Base-by-base conservation (phyloP, 2,797 vertebrate genomes). In the Atherinosoma microstoma region DNA sequence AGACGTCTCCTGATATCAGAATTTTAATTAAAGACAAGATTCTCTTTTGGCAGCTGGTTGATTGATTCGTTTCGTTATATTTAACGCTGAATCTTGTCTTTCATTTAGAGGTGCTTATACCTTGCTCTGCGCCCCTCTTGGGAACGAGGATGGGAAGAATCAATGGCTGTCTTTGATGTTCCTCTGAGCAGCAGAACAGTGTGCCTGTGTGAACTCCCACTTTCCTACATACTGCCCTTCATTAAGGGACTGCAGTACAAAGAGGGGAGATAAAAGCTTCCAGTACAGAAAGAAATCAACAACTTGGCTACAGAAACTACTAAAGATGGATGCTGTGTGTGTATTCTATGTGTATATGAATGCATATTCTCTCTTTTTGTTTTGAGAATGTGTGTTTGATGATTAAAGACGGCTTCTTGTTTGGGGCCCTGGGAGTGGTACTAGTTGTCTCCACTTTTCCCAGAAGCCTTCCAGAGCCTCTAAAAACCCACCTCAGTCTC, bases 331-430 rank as follows among this genome's bases (percentile, higher is more conserved):
- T 87, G 78, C 30, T 67, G 58, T 70, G 72, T 78, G 40, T 51
- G 54, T 70, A 27, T 27, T 27, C 24, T 57, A 27, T 67, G 22
- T 53, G 60, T 77, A 18, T 34, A 15, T 68, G 30, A 76, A 66
- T 76, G 66, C 66, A 58, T 62, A 42, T 36, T 57, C 30, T 16
- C 47, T 64, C 4, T 30, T 38, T 68, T 80, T 6, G 1, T 74
- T 84, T 74, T 47, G 24, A 59, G 60, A 47, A 53, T 67, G 51
- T 78, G 67, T 76, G 16, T 83, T 73, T 83, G 72, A 84, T 87
- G 88, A 92, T 91, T 86, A 86, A 87, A 91, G 83, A 80, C 83
- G 78, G 82, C 79, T 83, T 82, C 76, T 82, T 85, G 78, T 90
- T 89, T 85, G 73, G 82, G 82, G 85, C 76, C 68, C 78, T 70